Evolutionary conservation across 2,888 invertebrate species (phyloP), one percentile per base, ranked within the genome.

Genomic region (Panorpa germanica): DNA sequence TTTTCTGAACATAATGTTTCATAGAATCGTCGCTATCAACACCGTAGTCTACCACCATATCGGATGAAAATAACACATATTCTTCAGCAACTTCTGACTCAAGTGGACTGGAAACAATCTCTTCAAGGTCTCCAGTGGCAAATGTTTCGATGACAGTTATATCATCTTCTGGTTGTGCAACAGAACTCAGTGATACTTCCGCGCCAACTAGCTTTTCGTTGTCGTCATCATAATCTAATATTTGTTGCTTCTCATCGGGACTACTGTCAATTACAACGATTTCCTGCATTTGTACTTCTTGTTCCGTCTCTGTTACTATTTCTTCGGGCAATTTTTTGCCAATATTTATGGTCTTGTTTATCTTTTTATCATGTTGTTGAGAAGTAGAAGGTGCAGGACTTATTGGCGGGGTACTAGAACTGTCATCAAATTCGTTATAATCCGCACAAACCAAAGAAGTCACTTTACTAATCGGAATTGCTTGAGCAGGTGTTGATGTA

Each of bases 61-160:
- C 70, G 1, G 65, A 57, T 3, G 69, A 63, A 41, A 70, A 73
- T 2, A 73, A 44, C 6, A 71, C 59, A 41, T 67, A 73, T 37
- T 71, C 69, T 37, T 70, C 67, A 4, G 62, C 55, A 38, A 63
- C 62, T 36, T 62, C 63, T 0, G 61, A 51, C 40, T 67, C 70
- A 13, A 65, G 48, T 1, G 66, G 62, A 29, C 70, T 66, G 0
- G 70, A 65, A 15, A 71, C 64, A 3, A 64, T 65, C 24, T 70
- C 67, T 2, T 50, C 54, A 10, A 65, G 43, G 40, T 63, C 63
- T 2, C 56, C 54, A 34, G 61, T 59, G 1, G 59, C 57, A 34
- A 63, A 60, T 15, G 60, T 59, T 39, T 65, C 62, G 25, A 65
- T 63, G 2, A 65, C 64, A 2, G 63, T 55, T 22, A 65, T 61